These are phyloP conservation scores for Pseudopleuronectes americanus DNA, from an alignment of 2,797 vertebrate genomes.

Conservation along the genomic window DNA sequence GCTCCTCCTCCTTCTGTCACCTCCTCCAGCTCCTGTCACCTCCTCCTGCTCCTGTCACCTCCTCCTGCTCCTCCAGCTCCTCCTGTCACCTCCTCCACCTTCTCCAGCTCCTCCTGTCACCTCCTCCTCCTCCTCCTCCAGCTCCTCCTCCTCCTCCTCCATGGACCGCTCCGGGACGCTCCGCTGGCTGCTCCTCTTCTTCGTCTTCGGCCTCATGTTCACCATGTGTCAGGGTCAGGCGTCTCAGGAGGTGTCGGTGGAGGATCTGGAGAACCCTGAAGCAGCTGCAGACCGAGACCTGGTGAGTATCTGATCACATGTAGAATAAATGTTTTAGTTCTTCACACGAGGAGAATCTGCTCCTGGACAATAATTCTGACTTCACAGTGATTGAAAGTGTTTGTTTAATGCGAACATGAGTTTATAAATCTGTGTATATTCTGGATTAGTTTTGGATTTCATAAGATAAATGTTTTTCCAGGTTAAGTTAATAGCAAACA, in stretches of 20 bases:
- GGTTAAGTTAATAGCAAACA: too few relatives aligned
- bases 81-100: not conserved
- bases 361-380: too few relatives aligned
- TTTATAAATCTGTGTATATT: too few relatives aligned
- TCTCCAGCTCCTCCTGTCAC: not conserved
- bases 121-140: too few relatives aligned
- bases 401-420: too few relatives aligned
- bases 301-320: slow-evolving; percentile 67
- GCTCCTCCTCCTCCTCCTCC: slow-evolving; percentile 42
- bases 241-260: slow-evolving; percentile 73
- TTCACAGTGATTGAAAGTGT: too few relatives aligned
- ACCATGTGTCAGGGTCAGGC: slow-evolving; percentile 68
- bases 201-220: slow-evolving; percentile 59
- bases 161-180: slow-evolving; percentile 79
- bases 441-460: too few relatives aligned
- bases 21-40: not conserved
- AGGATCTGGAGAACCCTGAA: slow-evolving; percentile 71
- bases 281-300: slow-evolving; percentile 75
- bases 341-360: too few relatives aligned
- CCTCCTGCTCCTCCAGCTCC: too few relatives aligned
- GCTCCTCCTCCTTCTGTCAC: not conserved
- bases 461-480: too few relatives aligned
- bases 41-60: too few relatives aligned
- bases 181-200: slow-evolving; percentile 64
- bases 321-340: too few relatives aligned